A percentile compares a stretch with the other conserved stretches of the same genome.
Conservation (phyloP, 2,797 vertebrate species). For the Chelonia mydas region DNA sequence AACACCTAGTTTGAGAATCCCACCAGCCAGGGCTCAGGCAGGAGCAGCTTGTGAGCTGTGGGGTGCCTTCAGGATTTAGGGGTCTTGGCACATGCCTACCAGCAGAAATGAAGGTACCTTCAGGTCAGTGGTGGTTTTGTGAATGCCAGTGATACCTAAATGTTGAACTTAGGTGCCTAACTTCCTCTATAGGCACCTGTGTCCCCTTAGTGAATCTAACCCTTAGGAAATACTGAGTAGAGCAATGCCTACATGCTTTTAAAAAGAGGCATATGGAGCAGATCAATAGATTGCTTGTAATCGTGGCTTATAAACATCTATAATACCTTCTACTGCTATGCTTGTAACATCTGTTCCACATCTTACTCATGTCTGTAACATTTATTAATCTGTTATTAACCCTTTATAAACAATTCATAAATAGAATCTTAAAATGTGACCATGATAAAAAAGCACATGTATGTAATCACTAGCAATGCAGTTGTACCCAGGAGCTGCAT, state of each 20-base stretch:
- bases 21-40: not conserved
- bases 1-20: not conserved
- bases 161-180: not conserved
- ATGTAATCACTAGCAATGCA: not conserved
- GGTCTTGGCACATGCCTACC: not conserved
- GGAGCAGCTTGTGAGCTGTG: not conserved
- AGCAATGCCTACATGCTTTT: accelerated
- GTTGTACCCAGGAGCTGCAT: not conserved
- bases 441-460: not conserved
- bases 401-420: not conserved
- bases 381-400: not conserved
- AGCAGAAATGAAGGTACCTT: not conserved
- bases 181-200: not conserved
- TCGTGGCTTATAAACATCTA: not conserved
- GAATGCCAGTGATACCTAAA: not conserved
- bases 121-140: not conserved
- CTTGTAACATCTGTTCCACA: not conserved
- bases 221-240: not conserved
- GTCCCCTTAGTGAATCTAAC: not conserved
- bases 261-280: not conserved
- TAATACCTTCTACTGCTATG: not conserved
- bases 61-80: not conserved
- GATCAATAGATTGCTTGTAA: not conserved
- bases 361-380: not conserved
- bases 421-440: not conserved